phyloP scores from a whole-genome alignment of 2,113 vertebrate genomes.

The Triplophysa tibetana region DNA sequence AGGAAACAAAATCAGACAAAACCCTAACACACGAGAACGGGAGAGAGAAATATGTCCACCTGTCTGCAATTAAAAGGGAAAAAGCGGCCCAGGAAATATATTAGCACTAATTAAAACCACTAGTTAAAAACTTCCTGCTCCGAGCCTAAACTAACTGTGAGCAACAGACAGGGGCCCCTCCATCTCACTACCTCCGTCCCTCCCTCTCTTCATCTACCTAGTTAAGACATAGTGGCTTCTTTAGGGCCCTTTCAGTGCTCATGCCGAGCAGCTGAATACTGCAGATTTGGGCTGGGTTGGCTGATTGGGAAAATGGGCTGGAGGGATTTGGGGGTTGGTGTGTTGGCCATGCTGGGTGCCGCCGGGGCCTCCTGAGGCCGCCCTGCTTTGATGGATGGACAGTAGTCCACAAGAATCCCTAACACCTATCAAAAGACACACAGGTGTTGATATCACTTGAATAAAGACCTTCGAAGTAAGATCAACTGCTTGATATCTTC shows the following conservation, averaged over 20 bases:
- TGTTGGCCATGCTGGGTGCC: slow-evolving; percentile 16
- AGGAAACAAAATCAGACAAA: slow-evolving; percentile 32
- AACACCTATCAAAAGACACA: slow-evolving; percentile 21
- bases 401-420: slow-evolving; percentile 14
- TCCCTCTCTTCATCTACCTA: slow-evolving; percentile 51
- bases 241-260: slow-evolving; percentile 52
- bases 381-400: slow-evolving; percentile 15
- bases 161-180: slow-evolving; percentile 72
- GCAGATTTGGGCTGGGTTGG: slow-evolving; percentile 45
- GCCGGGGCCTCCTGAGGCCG: slow-evolving; percentile 19
- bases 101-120: slow-evolving; percentile 97
- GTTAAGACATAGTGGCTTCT: slow-evolving; percentile 56
- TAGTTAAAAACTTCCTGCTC: slow-evolving; percentile 99
- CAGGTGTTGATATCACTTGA: slow-evolving; percentile 61
- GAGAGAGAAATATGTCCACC: slow-evolving; percentile 82
- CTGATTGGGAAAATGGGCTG: slow-evolving; percentile 9
- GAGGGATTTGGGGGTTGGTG: slow-evolving; percentile 27
- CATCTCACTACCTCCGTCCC: slow-evolving; percentile 10
- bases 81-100: slow-evolving; percentile 95
- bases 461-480: background rate
- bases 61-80: slow-evolving; percentile 93
- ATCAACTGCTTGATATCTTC: too few relatives aligned
- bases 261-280: slow-evolving; percentile 50
- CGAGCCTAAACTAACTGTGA: slow-evolving; percentile 78
- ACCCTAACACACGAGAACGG: slow-evolving; percentile 41